Conservation (phyloP, 2,888 invertebrate genomes). For the Maniola hyperantus region DNA sequence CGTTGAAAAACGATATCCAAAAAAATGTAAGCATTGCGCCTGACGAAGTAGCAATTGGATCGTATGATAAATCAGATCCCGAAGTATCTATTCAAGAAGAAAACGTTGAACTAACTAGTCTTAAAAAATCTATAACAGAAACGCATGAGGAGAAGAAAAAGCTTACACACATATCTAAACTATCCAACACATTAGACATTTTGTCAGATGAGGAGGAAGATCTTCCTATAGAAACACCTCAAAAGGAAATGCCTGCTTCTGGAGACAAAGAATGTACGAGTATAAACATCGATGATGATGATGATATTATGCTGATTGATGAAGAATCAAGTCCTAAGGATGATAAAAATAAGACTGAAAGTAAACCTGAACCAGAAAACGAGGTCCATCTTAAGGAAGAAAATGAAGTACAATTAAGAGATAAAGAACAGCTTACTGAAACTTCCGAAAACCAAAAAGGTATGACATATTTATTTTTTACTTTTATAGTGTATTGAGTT, state of each 20-base stretch:
- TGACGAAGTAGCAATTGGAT: neutral
- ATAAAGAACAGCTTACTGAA: conserved; percentile 19
- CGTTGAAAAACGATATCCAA: neutral
- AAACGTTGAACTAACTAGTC: neutral
- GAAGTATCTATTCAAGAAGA: neutral
- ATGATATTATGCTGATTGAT: conserved; percentile 74
- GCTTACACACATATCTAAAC: conserved; percentile 52
- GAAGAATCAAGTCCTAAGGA: conserved; percentile 50
- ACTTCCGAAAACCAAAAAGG: conserved; percentile 6
- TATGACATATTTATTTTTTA: neutral
- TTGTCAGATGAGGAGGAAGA: conserved; percentile 73
- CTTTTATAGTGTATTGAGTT: neutral
- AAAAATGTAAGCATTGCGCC: neutral
- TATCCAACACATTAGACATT: conserved; percentile 69
- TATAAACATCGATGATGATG: conserved; percentile 69
- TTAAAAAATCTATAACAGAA: conserved; percentile 15
- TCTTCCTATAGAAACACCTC: conserved; percentile 36
- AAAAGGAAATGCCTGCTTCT: conserved; percentile 14
- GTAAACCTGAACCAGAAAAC: conserved; percentile 21
- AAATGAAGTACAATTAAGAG: conserved; percentile 39
- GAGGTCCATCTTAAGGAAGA: conserved; percentile 34
- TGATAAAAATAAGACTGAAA: conserved; percentile 26
- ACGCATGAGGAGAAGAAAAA: conserved; percentile 37
- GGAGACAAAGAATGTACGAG: conserved; percentile 60
- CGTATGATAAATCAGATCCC: no score